A percentile compares a stretch with the other conserved stretches of the same genome.
These are phyloP conservation scores for Acanthornis magna DNA, from an alignment of 2,797 vertebrate genomes.

Conservation along the genomic window DNA sequence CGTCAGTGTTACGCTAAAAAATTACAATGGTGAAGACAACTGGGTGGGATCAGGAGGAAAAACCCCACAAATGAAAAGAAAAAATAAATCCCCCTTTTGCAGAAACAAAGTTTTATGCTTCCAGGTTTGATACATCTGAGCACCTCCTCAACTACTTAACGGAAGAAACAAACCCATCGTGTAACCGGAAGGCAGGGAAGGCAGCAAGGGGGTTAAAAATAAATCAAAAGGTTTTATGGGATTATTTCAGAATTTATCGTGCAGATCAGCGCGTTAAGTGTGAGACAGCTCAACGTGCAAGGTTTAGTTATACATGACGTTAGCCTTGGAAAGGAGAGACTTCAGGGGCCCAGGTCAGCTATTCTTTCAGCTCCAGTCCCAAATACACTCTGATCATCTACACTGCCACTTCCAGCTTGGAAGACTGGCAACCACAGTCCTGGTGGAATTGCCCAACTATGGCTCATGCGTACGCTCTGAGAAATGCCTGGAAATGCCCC, in stretches of 20 bases:
- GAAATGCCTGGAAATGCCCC: background rate
- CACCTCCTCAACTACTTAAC: background rate
- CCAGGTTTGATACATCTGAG: background rate
- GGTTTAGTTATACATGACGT: slow-evolving; percentile 73
- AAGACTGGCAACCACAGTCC: slow-evolving; percentile 54
- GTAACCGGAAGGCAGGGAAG: slow-evolving; percentile 15
- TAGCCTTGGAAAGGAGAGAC: slow-evolving; percentile 76
- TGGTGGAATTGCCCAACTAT: slow-evolving; percentile 52
- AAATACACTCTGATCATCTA: background rate
- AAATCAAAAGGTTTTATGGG: slow-evolving; percentile 53
- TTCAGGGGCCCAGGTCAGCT: slow-evolving; percentile 79
- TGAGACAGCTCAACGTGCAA: slow-evolving; percentile 79
- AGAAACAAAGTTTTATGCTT: slow-evolving; percentile 18
- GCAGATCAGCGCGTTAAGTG: slow-evolving; percentile 76
- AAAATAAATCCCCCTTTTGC: background rate
- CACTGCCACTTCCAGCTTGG: background rate
- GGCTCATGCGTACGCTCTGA: slow-evolving; percentile 43
- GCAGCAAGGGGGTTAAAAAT: slow-evolving; percentile 45
- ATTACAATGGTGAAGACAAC: background rate
- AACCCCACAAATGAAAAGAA: background rate
- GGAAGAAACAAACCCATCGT: background rate
- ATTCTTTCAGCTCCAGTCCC: slow-evolving; percentile 37
- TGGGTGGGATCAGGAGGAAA: background rate
- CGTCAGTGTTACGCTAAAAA: background rate
- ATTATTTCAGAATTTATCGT: slow-evolving; percentile 69